Evolutionary conservation across 92 coral and sea anemone species (phyloP).

Genomic region (Siderastrea siderea): DNA sequence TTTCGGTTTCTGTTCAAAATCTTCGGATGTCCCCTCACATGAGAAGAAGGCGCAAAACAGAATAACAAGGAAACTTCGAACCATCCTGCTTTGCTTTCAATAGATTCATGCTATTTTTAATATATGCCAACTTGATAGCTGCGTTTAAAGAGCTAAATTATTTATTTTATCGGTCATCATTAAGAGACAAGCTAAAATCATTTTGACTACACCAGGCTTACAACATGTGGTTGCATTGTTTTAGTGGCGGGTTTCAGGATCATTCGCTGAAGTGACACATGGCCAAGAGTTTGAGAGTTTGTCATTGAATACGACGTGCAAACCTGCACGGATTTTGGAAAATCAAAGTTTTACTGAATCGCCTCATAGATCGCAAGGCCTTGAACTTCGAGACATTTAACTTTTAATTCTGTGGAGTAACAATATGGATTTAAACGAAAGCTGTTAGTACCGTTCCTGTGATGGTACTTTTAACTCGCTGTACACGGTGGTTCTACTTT

Average conservation of each 20-base stretch:
- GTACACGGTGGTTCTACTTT: no score
- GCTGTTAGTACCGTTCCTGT: no score
- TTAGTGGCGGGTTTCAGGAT: slow-evolving; percentile 1
- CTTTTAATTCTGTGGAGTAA: no score
- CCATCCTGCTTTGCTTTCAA: neutral
- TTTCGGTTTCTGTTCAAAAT: neutral
- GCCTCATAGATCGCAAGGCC: no score
- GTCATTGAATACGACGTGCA: neutral
- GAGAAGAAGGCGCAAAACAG: neutral
- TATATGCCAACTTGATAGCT: neutral
- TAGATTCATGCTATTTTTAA: neutral
- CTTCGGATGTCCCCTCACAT: neutral
- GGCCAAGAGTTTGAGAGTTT: neutral
- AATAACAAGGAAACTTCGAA: neutral
- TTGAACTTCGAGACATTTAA: no score
- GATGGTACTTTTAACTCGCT: no score
- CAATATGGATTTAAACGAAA: no score
- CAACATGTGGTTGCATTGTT: slow-evolving; percentile 42
- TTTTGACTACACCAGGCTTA: slow-evolving; percentile 11
- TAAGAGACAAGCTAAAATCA: slow-evolving; percentile 1
- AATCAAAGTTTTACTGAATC: no score
- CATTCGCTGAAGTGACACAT: neutral
- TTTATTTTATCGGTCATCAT: slow-evolving; percentile 18
- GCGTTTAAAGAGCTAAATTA: slow-evolving; percentile 23
- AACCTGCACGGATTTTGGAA: neutral